Percentiles rank a stretch among this genome's conserved stretches.
phyloP scores from a whole-genome alignment of 2,797 vertebrate genomes.

The Bradypodion ventrale region DNA sequence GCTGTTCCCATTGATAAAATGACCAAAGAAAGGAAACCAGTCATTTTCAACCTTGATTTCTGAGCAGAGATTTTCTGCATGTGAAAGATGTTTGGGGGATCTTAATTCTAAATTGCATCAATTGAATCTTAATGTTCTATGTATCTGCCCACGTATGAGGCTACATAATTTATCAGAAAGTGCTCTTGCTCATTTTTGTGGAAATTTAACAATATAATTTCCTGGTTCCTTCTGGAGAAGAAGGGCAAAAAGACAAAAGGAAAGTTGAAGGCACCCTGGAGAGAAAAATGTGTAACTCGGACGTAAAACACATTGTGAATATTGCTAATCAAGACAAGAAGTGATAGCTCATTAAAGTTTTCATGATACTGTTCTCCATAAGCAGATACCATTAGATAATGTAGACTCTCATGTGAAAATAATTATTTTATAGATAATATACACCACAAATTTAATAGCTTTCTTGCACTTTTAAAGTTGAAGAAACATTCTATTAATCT shows the following conservation, averaged over 20 bases:
- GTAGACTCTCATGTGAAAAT: conserved; percentile 46
- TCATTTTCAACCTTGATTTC: background rate
- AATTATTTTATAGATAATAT: conserved; percentile 48
- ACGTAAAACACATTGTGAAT: conserved; percentile 39
- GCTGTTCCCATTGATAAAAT: background rate
- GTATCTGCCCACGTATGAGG: background rate
- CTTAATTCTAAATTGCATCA: background rate
- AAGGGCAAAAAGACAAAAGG: conserved; percentile 5
- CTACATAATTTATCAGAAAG: background rate
- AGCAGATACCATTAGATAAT: conserved; percentile 51
- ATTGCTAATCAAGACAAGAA: conserved; percentile 37
- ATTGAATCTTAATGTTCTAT: background rate
- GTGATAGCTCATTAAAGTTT: conserved; percentile 49
- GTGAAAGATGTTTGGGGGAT: background rate
- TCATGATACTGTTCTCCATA: conserved; percentile 39
- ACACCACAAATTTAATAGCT: conserved; percentile 45
- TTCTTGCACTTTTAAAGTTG: conserved; percentile 49
- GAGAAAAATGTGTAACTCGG: conserved; percentile 7
- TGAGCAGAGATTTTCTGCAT: conserved; percentile 36
- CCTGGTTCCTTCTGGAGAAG: background rate
- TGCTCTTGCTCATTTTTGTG: background rate
- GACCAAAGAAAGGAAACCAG: background rate
- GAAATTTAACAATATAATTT: conserved; percentile 18
- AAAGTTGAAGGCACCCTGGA: background rate
- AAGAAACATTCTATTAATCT: conserved; percentile 52